Evolutionary conservation across 1,140 invertebrate genomes (phyloP).

Genomic region (Heliconius nattereri): DNA sequence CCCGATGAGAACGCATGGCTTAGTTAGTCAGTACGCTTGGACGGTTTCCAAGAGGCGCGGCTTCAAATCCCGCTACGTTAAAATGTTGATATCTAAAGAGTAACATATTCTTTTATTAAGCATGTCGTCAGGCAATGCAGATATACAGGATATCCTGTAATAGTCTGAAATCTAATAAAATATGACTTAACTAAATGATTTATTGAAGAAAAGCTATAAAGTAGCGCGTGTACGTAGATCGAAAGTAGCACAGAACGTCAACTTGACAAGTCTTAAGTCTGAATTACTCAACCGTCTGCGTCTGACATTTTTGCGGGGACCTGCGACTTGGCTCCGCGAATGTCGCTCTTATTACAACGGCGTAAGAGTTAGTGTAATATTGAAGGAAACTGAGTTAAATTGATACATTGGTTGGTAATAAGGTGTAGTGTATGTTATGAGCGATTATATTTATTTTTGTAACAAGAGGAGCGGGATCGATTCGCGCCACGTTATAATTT

Average conservation of each 20-base stretch:
- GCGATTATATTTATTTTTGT: background rate
- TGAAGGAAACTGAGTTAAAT: slow-evolving; percentile 18
- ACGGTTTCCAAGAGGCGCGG: too few species aligned
- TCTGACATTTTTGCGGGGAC: slow-evolving; percentile 39
- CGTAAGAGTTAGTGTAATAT: background rate
- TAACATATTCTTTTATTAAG: background rate
- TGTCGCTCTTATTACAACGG: background rate
- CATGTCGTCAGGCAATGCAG: background rate
- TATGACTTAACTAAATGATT: background rate
- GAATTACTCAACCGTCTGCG: slow-evolving; percentile 33
- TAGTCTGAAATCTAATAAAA: background rate
- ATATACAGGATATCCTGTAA: background rate
- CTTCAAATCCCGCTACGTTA: too few species aligned
- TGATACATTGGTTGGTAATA: slow-evolving; percentile 33
- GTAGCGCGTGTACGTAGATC: background rate
- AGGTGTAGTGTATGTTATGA: slow-evolving; percentile 19
- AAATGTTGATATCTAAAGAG: too few species aligned
- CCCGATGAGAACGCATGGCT: too few species aligned
- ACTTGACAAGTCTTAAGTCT: slow-evolving; percentile 14
- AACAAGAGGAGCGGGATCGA: too few species aligned
- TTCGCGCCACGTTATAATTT: too few species aligned
- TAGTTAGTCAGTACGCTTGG: too few species aligned
- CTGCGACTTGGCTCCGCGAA: background rate
- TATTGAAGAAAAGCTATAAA: slow-evolving; percentile 6
- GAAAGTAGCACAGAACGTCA: slow-evolving; percentile 31